A percentile compares a stretch with the other conserved stretches of the same genome.
Evolutionary conservation across 2,888 invertebrate genomes (phyloP).

Genomic region (Cantharis flavilabris): DNA sequence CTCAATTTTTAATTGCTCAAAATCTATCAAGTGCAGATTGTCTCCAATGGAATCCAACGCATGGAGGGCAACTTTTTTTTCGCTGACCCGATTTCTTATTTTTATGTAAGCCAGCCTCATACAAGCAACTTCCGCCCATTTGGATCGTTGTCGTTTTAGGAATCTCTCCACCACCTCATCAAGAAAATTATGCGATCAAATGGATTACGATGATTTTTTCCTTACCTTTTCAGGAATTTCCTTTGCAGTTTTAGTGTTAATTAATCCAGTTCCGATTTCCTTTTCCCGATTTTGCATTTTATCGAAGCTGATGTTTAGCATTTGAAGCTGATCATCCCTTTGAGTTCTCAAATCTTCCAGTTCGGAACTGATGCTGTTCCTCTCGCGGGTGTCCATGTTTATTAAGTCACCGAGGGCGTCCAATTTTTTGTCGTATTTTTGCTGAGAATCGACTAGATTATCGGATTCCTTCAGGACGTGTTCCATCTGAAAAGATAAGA

Average conservation of each 20-base stretch:
- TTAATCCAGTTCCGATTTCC: conserved; percentile 48
- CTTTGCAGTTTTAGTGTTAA: conserved; percentile 50
- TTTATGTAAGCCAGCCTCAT: conserved; percentile 47
- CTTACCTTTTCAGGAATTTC: conserved; percentile 46
- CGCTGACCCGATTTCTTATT: conserved; percentile 44
- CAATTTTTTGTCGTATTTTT: conserved; percentile 44
- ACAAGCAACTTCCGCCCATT: conserved; percentile 42
- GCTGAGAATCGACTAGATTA: conserved; percentile 38
- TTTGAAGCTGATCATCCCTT: conserved; percentile 35
- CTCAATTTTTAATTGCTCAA: conserved; percentile 62
- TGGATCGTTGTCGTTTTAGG: conserved; percentile 42
- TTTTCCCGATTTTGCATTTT: conserved; percentile 42
- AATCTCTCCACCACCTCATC: conserved; percentile 40
- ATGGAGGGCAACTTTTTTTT: conserved; percentile 45
- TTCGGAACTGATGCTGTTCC: conserved; percentile 37
- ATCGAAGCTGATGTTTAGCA: conserved; percentile 37
- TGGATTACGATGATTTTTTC: background rate
- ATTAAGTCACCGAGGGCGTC: conserved; percentile 37
- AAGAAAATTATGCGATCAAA: background rate
- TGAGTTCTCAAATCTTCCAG: conserved; percentile 36
- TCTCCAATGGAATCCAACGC: conserved; percentile 57
- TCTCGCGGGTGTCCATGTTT: conserved; percentile 31
- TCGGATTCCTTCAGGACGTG: conserved; percentile 43
- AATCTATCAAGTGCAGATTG: conserved; percentile 59
- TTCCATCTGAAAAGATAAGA: conserved; percentile 43